Evolutionary conservation across 2,113 vertebrate genomes (phyloP), one percentile per base, ranked within the genome.

Genomic region (Protomyctophum bolini): DNA sequence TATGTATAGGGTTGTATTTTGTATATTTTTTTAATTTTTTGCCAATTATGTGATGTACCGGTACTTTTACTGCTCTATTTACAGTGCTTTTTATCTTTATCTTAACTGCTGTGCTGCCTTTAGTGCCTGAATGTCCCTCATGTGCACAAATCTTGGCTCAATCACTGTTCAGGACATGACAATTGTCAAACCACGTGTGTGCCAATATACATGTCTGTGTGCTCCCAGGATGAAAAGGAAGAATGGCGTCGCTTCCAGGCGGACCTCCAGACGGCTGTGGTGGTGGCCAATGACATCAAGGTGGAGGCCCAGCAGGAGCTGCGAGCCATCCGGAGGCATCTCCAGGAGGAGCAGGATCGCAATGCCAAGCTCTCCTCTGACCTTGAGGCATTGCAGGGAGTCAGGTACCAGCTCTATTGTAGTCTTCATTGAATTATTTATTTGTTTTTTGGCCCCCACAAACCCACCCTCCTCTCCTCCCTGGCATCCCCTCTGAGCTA

Each of bases 281-380:
- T 99, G 4, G 97, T 99, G 21, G 97, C 98, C 70, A 99, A 99
- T 1, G 97, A 99, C 83, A 98, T 99, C 54, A 99, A 99, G 86
- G 96, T 96, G 56, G 98, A 99, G 85, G 95, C 97, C 33, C 96
- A 99, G 88, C 97, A 98, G 89, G 97, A 98, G 87, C 91, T 99
- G 57, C 95, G 96, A 0, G 72, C 92, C 0, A 94, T 98, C 15
- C 94, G 94, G 84, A 93, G 95, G 73, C 90, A 91, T 80, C 92
- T 99, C 74, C 94, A 97, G 87, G 98, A 99, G 83, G 97, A 98
- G 68, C 96, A 98, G 84, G 96, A 95, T 81, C 97, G 92, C 75
- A 96, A 72, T 1, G 82, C 93, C 47, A 93, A 90, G 7, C 93
- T 98, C 72, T 93, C 95, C 55, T 88, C 93, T 60, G 95, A 98